Conservation (phyloP, 2,797 vertebrate genomes). For the Simalia tracyae region DNA sequence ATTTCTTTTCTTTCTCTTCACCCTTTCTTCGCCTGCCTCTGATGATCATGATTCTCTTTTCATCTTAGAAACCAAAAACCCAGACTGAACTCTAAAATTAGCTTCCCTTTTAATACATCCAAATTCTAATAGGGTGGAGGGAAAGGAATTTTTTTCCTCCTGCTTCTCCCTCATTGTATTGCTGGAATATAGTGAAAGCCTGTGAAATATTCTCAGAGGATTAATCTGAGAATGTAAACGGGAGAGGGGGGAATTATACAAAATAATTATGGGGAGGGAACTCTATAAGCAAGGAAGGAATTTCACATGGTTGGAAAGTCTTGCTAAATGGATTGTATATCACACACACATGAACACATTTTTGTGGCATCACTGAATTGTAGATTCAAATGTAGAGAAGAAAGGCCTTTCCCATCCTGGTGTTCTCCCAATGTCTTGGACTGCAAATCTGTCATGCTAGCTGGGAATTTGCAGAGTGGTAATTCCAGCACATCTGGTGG, state of each 20-base stretch:
- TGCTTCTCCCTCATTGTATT: neutral
- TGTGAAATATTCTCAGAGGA: neutral
- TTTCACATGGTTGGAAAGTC: too few species aligned
- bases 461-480: neutral
- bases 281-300: neutral
- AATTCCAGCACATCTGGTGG: neutral
- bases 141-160: neutral
- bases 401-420: neutral
- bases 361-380: neutral
- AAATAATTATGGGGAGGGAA: neutral
- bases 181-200: slow-evolving; percentile 11
- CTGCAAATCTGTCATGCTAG: neutral
- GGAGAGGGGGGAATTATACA: too few species aligned
- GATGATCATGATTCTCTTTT: slow-evolving; percentile 56
- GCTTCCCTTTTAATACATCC: slow-evolving; percentile 49
- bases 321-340: neutral
- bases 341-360: neutral
- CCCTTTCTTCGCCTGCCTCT: neutral
- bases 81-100: slow-evolving; percentile 47
- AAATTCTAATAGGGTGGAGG: slow-evolving; percentile 38
- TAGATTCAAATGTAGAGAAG: neutral
- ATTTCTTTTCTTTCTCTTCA: slow-evolving; percentile 53
- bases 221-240: neutral
- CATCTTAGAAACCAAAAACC: slow-evolving; percentile 50
- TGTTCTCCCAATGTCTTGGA: neutral